phyloP scores from a whole-genome alignment of 2,888 invertebrate genomes.

The Andrena fulva region DNA sequence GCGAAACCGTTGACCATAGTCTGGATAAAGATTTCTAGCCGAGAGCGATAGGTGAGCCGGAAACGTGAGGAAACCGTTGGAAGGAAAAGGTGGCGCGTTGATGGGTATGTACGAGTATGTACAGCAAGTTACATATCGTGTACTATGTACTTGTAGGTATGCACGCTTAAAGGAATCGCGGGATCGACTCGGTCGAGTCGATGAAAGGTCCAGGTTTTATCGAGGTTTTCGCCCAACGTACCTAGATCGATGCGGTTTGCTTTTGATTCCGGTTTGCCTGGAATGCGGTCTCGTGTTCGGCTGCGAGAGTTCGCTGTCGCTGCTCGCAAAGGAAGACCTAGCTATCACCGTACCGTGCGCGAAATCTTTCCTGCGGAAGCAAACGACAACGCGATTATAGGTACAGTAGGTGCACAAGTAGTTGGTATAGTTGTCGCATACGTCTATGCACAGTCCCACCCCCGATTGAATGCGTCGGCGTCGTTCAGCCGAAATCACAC shows the following conservation, averaged over 20 bases:
- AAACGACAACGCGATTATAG: neutral
- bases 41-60: no score
- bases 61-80: no score
- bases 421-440: neutral
- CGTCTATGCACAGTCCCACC: no score
- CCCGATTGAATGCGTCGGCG: no score
- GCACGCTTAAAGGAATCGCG: neutral
- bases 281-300: conserved; percentile 83
- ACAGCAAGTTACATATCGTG: neutral
- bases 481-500: no score
- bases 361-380: conserved; percentile 86
- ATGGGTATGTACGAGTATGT: neutral
- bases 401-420: neutral
- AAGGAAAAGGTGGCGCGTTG: no score
- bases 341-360: conserved; percentile 87
- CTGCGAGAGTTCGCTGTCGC: conserved; percentile 86
- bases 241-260: conserved; percentile 78
- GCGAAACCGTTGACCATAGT: no score
- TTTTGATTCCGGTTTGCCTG: conserved; percentile 76
- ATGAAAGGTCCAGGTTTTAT: neutral
- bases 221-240: conserved; percentile 59
- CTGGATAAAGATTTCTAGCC: no score
- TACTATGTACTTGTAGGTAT: neutral
- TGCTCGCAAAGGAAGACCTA: conserved; percentile 85
- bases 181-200: neutral